Percentiles rank a stretch among this genome's conserved stretches.
Conservation (phyloP, 2,888 invertebrate genomes). For the Tromatobia lineatoria region DNA sequence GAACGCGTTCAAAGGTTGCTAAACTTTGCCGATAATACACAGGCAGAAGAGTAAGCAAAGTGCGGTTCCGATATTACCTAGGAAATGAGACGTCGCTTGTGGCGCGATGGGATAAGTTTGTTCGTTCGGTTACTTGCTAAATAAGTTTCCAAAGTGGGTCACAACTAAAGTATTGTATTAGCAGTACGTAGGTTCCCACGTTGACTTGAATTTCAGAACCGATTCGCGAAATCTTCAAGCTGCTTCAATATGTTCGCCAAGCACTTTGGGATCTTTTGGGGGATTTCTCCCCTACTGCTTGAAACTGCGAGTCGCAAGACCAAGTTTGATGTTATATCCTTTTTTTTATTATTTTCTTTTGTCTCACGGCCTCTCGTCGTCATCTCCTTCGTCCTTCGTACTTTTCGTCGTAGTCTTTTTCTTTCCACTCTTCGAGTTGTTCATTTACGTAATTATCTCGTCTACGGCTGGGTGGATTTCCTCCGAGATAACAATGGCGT, state of each 20-base stretch:
- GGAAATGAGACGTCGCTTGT: conserved; percentile 38
- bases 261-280: conserved; percentile 30
- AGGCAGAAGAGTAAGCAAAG: conserved; percentile 19
- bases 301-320: neutral
- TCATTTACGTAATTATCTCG: conserved; percentile 77
- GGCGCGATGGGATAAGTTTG: conserved; percentile 55
- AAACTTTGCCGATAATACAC: conserved; percentile 51
- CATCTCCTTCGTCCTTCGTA: conserved; percentile 5
- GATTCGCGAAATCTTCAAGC: conserved; percentile 20
- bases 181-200: conserved; percentile 1
- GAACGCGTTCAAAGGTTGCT: conserved; percentile 23
- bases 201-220: conserved; percentile 3
- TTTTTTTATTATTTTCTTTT: conserved; percentile 46
- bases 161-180: conserved; percentile 17
- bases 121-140: conserved; percentile 42
- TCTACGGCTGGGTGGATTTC: conserved; percentile 69
- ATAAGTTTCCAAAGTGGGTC: conserved; percentile 57
- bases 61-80: conserved; percentile 31
- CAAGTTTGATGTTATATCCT: conserved; percentile 13
- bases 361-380: conserved; percentile 37
- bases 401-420: conserved; percentile 29
- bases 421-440: conserved; percentile 69
- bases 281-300: conserved; percentile 11
- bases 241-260: conserved; percentile 23
- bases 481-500: conserved; percentile 69